Base-by-base conservation (phyloP, 2,888 invertebrate species). In the Agriopis aurantiaria region DNA sequence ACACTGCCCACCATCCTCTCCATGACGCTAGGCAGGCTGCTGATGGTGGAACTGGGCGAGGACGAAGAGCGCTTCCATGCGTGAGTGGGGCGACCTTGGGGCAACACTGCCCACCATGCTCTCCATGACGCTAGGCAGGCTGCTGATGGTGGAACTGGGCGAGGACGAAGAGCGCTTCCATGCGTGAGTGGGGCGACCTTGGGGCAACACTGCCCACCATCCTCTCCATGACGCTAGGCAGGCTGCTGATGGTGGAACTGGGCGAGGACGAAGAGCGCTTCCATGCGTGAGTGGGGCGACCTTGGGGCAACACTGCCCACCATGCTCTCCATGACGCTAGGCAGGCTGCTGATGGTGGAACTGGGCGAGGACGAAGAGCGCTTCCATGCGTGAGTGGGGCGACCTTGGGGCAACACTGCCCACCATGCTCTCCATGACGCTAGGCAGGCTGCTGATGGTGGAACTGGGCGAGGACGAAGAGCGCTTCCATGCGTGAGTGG, bases 151-250 rank as follows among this genome's bases (percentile, higher is more conserved):
- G 65, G 99, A 99, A 88, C 95, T 99, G 61, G 99, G 99, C 0
- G 99, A 99, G 88, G 99, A 99, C 89, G 99, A 99, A 88, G 98
- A 98, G 83, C 96, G 98, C 81, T 99, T 99, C 95, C 98, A 98
- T 84, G 97, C 96, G 72, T 97, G 83, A 83, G 84, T 17, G 4
- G 8, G 8, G 14, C 14, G 49, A n/a, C n/a, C n/a, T n/a, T n/a
- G n/a, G 12, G 6, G 48, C 6, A 6, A 8, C 6, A 8, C 14
- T 6, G 14, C 14, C 6, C 6, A 48, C 12, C 48, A 48, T 12
- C 0, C 49, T 6, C 14, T 49, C 3, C 0, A 5, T 14, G 12
- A 12, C 12, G 48, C 12, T 45, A 8, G 43, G 8, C 9, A 8
- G 43, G 43, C 43, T 45, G 9, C 43, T 45, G 9, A 10, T 45